These are phyloP conservation scores for Champsocephalus gunnari DNA, from an alignment of 2,797 vertebrate species.

Conservation along the genomic window DNA sequence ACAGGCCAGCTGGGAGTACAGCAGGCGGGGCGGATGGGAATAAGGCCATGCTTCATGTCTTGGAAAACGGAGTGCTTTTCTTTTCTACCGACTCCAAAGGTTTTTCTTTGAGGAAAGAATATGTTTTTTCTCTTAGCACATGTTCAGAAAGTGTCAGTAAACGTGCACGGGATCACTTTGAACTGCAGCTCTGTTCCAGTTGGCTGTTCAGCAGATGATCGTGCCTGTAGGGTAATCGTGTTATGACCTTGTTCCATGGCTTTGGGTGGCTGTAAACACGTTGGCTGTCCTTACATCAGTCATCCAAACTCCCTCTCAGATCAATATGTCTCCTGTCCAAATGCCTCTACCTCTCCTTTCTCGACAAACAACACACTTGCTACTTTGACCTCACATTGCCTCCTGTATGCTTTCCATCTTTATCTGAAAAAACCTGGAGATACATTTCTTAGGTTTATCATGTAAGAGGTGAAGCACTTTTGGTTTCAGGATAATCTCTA, in stretches of 20 bases:
- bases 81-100: slow-evolving; percentile 19
- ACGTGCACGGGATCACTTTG: background rate
- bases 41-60: slow-evolving; percentile 52
- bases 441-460: too few species aligned
- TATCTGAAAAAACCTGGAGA: too few species aligned
- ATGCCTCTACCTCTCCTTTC: slow-evolving; percentile 12
- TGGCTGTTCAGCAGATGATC: slow-evolving; percentile 31
- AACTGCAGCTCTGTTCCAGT: background rate
- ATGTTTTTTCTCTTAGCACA: slow-evolving; percentile 9
- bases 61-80: slow-evolving; percentile 32
- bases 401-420: background rate
- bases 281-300: slow-evolving; percentile 32
- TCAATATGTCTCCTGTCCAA: background rate
- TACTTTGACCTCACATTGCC: slow-evolving; percentile 19
- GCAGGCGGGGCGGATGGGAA: slow-evolving; percentile 63
- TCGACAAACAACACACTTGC: slow-evolving; percentile 20
- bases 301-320: slow-evolving; percentile 14
- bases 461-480: too few species aligned
- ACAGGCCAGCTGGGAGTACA: slow-evolving; percentile 72
- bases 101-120: background rate
- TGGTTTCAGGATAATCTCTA: too few species aligned
- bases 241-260: slow-evolving; percentile 25
- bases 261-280: slow-evolving; percentile 33
- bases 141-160: slow-evolving; percentile 31
- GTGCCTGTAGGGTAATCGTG: slow-evolving; percentile 16